Percentiles rank a stretch among this genome's conserved stretches.
Evolutionary conservation across 2,888 invertebrate genomes (phyloP).

Genomic region (Acanthoscelides obtectus): DNA sequence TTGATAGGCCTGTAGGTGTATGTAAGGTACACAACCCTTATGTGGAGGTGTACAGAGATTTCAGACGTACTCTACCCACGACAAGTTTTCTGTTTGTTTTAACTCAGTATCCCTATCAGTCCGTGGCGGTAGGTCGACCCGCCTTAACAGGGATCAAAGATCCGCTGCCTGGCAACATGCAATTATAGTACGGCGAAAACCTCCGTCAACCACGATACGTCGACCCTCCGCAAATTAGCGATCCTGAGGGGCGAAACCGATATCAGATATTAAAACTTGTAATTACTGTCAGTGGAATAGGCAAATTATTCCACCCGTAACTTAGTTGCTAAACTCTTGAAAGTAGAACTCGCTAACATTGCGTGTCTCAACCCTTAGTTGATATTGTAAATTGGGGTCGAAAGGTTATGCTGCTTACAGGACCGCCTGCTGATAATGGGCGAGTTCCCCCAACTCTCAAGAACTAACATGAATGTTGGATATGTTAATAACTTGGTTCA

Average conservation of each 20-base stretch:
- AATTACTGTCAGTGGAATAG: not conserved
- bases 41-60: no score
- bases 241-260: not conserved
- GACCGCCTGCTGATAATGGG: not conserved
- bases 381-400: not conserved
- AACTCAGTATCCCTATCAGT: not conserved
- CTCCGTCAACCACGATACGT: not conserved
- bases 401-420: not conserved
- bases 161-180: not conserved
- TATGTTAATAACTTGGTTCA: no score
- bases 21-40: no score
- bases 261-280: not conserved
- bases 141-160: not conserved
- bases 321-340: not conserved
- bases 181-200: not conserved
- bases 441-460: no score
- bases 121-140: not conserved
- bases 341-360: not conserved
- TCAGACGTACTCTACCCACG: no score
- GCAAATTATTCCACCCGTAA: not conserved
- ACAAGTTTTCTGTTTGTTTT: no score
- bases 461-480: no score
- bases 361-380: not conserved
- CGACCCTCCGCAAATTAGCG: not conserved
- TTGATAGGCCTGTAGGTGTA: no score